Evolutionary conservation across 1,140 invertebrate genomes (phyloP).

Genomic region (Megalonaias nervosa): DNA sequence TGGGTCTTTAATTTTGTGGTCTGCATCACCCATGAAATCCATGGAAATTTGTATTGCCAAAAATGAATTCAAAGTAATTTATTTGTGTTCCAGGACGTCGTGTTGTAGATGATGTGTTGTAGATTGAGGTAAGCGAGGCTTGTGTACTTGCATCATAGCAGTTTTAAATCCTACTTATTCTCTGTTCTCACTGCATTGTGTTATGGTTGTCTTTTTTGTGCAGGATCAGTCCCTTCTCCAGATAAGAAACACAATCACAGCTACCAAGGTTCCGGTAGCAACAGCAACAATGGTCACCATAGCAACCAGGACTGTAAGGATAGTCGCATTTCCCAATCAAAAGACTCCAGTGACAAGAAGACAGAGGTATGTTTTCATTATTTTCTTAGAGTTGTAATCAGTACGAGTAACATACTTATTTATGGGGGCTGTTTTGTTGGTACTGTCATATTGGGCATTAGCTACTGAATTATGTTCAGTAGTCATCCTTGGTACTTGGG

Average conservation of each 20-base stretch:
- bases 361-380: slow-evolving; percentile 3
- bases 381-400: too few species aligned
- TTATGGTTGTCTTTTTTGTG: neutral
- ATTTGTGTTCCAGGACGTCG: neutral
- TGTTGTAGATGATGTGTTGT: neutral
- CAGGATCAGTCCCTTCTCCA: slow-evolving; percentile 13
- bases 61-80: too few species aligned
- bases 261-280: slow-evolving; percentile 18
- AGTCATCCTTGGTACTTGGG: too few species aligned
- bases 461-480: too few species aligned
- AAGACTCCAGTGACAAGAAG: slow-evolving; percentile 4
- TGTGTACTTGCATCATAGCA: neutral
- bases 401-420: too few species aligned
- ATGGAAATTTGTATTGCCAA: too few species aligned
- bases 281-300: slow-evolving; percentile 24
- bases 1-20: too few species aligned
- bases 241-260: slow-evolving; percentile 27
- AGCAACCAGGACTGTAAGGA: slow-evolving; percentile 7
- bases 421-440: too few species aligned
- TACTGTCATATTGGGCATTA: too few species aligned
- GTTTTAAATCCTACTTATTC: neutral
- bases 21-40: too few species aligned
- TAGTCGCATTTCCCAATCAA: neutral
- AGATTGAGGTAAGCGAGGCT: neutral
- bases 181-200: neutral